These are phyloP conservation scores for Caenorhabditis zanzibari DNA, from an alignment of 2,888 invertebrate species.

Conservation along the genomic window DNA sequence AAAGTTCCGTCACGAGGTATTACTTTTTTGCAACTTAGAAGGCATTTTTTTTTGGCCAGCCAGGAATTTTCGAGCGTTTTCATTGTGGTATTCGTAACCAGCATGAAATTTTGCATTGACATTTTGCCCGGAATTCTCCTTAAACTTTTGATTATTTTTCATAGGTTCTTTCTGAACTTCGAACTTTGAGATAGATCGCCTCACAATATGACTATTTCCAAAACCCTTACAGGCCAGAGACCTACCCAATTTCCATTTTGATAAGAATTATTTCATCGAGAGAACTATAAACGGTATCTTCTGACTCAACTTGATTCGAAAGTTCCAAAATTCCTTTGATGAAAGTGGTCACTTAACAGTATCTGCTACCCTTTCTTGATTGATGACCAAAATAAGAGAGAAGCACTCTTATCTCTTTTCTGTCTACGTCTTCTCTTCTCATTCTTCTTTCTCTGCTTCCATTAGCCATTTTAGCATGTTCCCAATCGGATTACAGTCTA, in stretches of 20 bases:
- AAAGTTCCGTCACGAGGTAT: too few relatives aligned
- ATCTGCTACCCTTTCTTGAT: slow-evolving; percentile 23
- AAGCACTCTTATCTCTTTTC: slow-evolving; percentile 20
- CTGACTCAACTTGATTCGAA: slow-evolving; percentile 4
- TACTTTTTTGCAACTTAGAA: too few relatives aligned
- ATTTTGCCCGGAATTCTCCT: too few relatives aligned
- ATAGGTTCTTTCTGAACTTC: too few relatives aligned
- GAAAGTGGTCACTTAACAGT: slow-evolving; percentile 25
- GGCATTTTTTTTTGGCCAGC: too few relatives aligned
- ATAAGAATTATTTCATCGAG: slow-evolving; percentile 4
- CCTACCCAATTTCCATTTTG: slow-evolving; percentile 6
- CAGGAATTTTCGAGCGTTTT: too few relatives aligned
- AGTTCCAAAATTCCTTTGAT: slow-evolving; percentile 24
- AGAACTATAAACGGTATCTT: slow-evolving; percentile 5
- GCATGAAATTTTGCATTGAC: too few relatives aligned
- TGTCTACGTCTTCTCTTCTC: slow-evolving; percentile 1
- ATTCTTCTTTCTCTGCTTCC: background rate
- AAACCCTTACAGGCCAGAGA: background rate
- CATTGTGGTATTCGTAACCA: too few relatives aligned
- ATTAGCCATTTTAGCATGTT: slow-evolving; percentile 34
- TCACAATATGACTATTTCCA: too few relatives aligned
- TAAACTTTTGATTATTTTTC: too few relatives aligned
- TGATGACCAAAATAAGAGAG: slow-evolving; percentile 33
- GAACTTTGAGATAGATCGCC: too few relatives aligned
- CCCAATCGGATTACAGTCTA: slow-evolving; percentile 53